These are phyloP conservation scores for Podarcis siculus DNA, from an alignment of 2,797 vertebrate species.

Conservation along the genomic window DNA sequence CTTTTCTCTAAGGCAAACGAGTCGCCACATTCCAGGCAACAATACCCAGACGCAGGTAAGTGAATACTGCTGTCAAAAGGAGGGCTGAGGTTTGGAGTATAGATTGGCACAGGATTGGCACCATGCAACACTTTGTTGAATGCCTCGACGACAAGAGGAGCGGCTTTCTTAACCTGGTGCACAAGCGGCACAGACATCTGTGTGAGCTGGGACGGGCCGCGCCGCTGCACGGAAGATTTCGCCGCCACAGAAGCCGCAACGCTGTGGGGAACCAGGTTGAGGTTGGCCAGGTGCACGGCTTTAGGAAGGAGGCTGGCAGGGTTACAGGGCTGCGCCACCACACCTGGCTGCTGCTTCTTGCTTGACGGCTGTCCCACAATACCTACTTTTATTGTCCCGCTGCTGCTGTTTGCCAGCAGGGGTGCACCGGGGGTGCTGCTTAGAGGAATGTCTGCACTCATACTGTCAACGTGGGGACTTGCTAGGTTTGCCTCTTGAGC, in stretches of 20 bases:
- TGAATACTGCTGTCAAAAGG: slow-evolving; percentile 87
- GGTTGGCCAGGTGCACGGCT: slow-evolving; percentile 95
- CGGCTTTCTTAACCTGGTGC: slow-evolving; percentile 91
- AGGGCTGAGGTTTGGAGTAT: slow-evolving; percentile 91
- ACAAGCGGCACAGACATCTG: slow-evolving; percentile 91
- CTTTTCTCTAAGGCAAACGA: slow-evolving; percentile 94
- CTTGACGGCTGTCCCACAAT: slow-evolving; percentile 63
- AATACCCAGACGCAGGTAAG: slow-evolving; percentile 89
- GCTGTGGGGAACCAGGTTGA: slow-evolving; percentile 96
- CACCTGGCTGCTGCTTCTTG: slow-evolving; percentile 77
- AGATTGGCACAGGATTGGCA: slow-evolving; percentile 91
- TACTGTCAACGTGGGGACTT: slow-evolving; percentile 64
- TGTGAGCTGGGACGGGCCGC: slow-evolving; percentile 77
- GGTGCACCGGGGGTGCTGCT: slow-evolving; percentile 64
- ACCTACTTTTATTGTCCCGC: slow-evolving; percentile 69
- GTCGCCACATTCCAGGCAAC: slow-evolving; percentile 95
- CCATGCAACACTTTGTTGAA: slow-evolving; percentile 90
- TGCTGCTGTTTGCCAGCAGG: slow-evolving; percentile 64
- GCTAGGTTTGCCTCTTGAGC: slow-evolving; percentile 46
- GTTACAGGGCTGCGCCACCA: slow-evolving; percentile 41
- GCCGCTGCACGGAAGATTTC: slow-evolving; percentile 81
- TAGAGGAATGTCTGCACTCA: slow-evolving; percentile 70
- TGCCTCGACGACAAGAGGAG: slow-evolving; percentile 84
- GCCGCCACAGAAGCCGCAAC: slow-evolving; percentile 90
- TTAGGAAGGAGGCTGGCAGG: slow-evolving; percentile 89